These are phyloP conservation scores for Chauna torquata DNA, from an alignment of 2,113 vertebrate genomes.

Conservation along the genomic window DNA sequence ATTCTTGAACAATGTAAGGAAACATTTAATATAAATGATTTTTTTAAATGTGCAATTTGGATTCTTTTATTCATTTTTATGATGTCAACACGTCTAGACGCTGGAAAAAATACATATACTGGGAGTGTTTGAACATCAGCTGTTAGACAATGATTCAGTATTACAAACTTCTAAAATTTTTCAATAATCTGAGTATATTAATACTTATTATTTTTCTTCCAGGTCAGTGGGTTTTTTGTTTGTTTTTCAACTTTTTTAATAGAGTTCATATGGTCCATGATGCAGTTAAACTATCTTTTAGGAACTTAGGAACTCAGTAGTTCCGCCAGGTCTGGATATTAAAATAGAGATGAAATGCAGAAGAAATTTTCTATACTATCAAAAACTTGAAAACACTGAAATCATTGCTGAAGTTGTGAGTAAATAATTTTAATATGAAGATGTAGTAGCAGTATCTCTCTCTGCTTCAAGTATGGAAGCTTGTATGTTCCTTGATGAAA, in stretches of 20 bases:
- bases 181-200: background rate
- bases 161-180: background rate
- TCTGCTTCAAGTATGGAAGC: background rate
- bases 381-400: background rate
- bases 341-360: background rate
- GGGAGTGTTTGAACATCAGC: background rate
- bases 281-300: background rate
- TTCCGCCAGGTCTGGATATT: background rate
- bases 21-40: background rate
- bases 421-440: background rate
- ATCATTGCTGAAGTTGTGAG: background rate
- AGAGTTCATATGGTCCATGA: background rate
- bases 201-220: background rate
- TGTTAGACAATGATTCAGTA: background rate
- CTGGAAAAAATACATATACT: background rate
- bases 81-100: background rate
- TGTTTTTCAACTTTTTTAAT: background rate
- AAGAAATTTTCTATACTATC: background rate
- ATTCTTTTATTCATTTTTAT: background rate
- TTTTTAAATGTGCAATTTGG: background rate
- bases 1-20: background rate
- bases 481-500: background rate
- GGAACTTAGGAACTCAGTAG: background rate
- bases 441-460: background rate
- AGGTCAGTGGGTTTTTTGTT: background rate